Percentiles rank a stretch among this genome's conserved stretches.
Conservation (phyloP, 64 coral and sea anemone species). For the Pachyseris speciosa region DNA sequence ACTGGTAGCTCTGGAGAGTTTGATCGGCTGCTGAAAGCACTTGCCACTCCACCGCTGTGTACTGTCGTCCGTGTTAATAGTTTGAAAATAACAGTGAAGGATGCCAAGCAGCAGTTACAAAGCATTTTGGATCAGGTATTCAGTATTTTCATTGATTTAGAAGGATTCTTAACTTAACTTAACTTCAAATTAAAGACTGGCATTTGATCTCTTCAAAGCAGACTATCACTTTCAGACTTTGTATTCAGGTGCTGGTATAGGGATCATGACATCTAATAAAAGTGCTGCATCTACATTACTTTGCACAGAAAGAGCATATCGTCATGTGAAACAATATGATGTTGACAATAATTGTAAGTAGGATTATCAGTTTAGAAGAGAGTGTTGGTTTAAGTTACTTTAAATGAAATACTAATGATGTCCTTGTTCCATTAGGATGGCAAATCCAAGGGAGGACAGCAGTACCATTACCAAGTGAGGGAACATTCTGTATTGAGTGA, state of each 20-base stretch:
- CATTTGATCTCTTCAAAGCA: no score
- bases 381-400: background rate
- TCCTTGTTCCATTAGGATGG: slow-evolving; percentile 35
- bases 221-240: no score
- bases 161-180: background rate
- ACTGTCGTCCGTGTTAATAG: slow-evolving; percentile 79
- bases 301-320: no score
- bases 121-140: slow-evolving; percentile 63
- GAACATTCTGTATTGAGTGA: slow-evolving; percentile 64
- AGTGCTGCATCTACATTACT: no score
- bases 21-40: slow-evolving; percentile 54
- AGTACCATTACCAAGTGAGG: slow-evolving; percentile 35
- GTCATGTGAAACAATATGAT: no score
- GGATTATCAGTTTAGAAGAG: background rate
- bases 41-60: slow-evolving; percentile 77
- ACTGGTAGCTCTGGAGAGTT: slow-evolving; percentile 34
- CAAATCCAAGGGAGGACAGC: background rate
- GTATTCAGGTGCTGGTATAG: no score
- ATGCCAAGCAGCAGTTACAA: slow-evolving; percentile 69
- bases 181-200: no score
- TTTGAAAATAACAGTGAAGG: slow-evolving; percentile 38
- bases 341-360: no score
- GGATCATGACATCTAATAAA: no score
- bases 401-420: background rate
- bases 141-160: no score